Base-by-base conservation (phyloP, 1,140 invertebrate genomes). In the Drosophila quadrilineata region DNA sequence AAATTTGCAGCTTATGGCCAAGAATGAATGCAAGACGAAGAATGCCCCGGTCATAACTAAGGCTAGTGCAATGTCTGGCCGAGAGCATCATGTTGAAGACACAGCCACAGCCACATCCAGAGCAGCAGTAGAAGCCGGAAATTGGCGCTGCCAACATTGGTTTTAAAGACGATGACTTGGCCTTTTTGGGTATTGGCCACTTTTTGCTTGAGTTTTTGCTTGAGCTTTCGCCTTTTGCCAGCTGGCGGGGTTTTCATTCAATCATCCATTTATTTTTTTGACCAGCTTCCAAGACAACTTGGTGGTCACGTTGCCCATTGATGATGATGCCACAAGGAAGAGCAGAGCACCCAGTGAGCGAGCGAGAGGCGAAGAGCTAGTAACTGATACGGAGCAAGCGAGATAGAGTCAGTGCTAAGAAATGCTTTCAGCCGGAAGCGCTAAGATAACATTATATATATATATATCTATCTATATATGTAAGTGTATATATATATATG, bases 261-360 rank as follows among this genome's bases (percentile, higher is more conserved):
- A 85, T 85, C 79, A 85, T 85, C 80, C 74, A 85, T 85, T 84
- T 84, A 84, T 84, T 84, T 82, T n/a, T 84, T 85, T 85, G 79
- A 85, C 79, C 79, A 85, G 79, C 71, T 79, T 85, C 79, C 74
- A 84, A 79, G 79, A 85, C 77, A 85, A 79, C 79, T 85, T 85
- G 79, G 77, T 85, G 77, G 77, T 84, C 77, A 84, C 74, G 79
- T 74, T 77, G 77, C 29, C 65, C 69, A 68, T 64, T 72, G 70
- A 72, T 69, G 70, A 72, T 69, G 70, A 69, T 63, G 52, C 49
- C 40, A 52, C 63, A 45, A 48, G 49, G 64, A 40, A 14, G 36
- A n/a, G n/a, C n/a, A n/a, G n/a, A n/a, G n/a, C n/a, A n/a, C n/a
- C n/a, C 33, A 35, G 19, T 45, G 1, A 35, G 12, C 17, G 40